Evolutionary conservation across 2,797 vertebrate species (phyloP).

Genomic region (Danio aesculapii): DNA sequence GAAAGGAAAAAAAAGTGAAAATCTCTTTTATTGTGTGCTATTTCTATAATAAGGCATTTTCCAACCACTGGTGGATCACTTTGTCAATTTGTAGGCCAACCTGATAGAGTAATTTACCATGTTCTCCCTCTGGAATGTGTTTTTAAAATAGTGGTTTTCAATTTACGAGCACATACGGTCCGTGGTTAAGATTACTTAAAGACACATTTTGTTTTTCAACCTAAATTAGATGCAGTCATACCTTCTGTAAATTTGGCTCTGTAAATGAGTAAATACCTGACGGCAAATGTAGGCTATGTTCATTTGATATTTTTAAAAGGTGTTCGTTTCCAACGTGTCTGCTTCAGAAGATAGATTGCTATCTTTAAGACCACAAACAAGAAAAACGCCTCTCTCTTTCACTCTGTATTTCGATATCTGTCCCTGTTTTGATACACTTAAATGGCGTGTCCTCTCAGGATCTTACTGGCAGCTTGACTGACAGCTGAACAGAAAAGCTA

Average conservation of each 20-base stretch:
- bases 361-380: slow-evolving; percentile 10
- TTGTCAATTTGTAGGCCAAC: not conserved
- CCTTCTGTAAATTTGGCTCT: not conserved
- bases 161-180: not conserved
- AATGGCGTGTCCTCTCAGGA: slow-evolving; percentile 31
- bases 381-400: not conserved
- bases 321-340: slow-evolving; percentile 1
- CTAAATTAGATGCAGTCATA: not conserved
- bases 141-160: slow-evolving; percentile 24
- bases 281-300: not conserved
- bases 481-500: slow-evolving; percentile 48
- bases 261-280: not conserved
- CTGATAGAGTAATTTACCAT: slow-evolving; percentile 8
- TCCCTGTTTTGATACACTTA: slow-evolving; percentile 37
- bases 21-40: not conserved
- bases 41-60: slow-evolving; percentile 4
- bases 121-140: slow-evolving; percentile 15
- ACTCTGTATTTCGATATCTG: slow-evolving; percentile 14
- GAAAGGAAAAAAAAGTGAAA: not conserved
- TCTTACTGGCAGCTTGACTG: slow-evolving; percentile 42
- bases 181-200: slow-evolving; percentile 23
- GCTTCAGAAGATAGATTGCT: slow-evolving; percentile 21
- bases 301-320: slow-evolving; percentile 1
- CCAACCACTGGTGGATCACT: not conserved
- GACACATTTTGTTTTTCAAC: slow-evolving; percentile 2